Conservation (phyloP, 2,113 vertebrate genomes). For the Bos javanicus region DNA sequence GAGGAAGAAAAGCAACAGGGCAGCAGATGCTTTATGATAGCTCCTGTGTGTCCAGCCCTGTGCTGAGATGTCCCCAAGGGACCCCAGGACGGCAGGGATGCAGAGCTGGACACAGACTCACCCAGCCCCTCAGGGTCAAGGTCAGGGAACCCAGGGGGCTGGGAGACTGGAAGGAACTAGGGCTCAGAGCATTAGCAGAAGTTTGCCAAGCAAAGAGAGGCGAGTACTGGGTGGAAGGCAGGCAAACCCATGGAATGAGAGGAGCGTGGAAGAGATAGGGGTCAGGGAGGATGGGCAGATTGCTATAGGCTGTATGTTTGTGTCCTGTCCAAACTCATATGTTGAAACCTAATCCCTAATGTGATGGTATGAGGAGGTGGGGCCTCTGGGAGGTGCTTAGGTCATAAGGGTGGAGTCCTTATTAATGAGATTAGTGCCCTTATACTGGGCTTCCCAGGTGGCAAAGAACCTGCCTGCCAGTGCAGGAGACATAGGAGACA, state of each 20-base stretch:
- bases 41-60: not conserved
- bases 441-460: not conserved
- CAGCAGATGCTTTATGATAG: no score
- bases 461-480: not conserved
- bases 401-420: not conserved
- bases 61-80: not conserved
- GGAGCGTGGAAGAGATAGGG: fast-evolving
- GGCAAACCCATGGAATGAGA: not conserved
- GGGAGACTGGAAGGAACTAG: not conserved
- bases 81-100: fast-evolving
- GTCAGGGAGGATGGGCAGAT: not conserved
- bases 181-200: not conserved
- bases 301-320: not conserved
- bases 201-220: not conserved
- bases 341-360: not conserved
- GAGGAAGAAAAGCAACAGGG: not conserved
- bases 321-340: no score
- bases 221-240: not conserved
- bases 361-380: not conserved
- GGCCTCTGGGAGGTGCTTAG: not conserved
- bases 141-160: not conserved
- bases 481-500: not conserved
- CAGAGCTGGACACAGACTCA: not conserved
- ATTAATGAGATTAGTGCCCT: not conserved
- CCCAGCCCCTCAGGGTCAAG: not conserved